Evolutionary conservation across 2,888 invertebrate genomes (phyloP), one percentile per base, ranked within the genome.

Genomic region (Sinohyriopsis cumingii): DNA sequence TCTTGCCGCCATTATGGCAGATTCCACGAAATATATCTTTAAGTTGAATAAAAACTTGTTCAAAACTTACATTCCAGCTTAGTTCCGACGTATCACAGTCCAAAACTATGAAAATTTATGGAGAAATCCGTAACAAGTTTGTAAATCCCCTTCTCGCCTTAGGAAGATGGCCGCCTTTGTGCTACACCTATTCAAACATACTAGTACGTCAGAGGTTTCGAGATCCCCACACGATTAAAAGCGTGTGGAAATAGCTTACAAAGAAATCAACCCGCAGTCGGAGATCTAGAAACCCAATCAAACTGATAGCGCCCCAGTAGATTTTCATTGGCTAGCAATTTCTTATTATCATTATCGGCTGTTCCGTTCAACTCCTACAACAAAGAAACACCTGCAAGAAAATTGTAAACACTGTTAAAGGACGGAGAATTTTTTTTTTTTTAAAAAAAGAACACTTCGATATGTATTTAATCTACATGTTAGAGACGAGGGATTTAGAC

Each of bases 121-220:
- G 55, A 28, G 56, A 55, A 54, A 55, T 67, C 59, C 59, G 28
- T 60, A 24, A 63, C 59, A 63, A 33, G 53, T 56, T 55, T 25
- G 63, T 18, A 15, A 55, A 55, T 55, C 55, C 55, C 55, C 55
- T 60, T 59, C 33, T 67, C 53, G 20, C 62, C 57, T 54, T 65
- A 63, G 66, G 73, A 79, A 77, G 70, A 82, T 79, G 79, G 81
- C 82, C 75, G 82, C 74, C 82, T 82, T 82, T 84, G 82, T 82
- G 77, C 76, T 69, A 61, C 59, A 59, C 25, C 69, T 73, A 75
- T 73, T 78, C 71, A 81, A 77, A 78, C 77, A 77, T 67, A 75
- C 64, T 71, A 72, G 75, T 67, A 70, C 71, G 68, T 69, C 67
- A 60, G 59, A 71, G 61, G 80, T 79, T 79, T 81, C 78, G 56